Evolutionary conservation across 1,140 invertebrate genomes (phyloP).

Genomic region (Drosophila nigrodunni): DNA sequence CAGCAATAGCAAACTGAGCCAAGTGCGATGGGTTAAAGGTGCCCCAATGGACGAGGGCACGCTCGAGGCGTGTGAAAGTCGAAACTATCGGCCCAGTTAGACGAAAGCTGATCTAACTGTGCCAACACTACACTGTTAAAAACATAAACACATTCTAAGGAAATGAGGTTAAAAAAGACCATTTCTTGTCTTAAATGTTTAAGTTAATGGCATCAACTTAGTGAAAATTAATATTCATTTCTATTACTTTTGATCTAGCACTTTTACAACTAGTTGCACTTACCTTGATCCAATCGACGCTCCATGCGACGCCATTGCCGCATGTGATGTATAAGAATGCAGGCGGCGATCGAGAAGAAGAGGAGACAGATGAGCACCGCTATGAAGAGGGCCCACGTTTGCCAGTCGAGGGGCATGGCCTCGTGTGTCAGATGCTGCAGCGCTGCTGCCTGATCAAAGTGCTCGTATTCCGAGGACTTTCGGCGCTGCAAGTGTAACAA

Average conservation of each 20-base stretch:
- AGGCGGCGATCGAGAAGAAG: conserved; percentile 88
- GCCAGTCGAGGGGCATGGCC: conserved; percentile 86
- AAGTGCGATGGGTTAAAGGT: conserved; percentile 29
- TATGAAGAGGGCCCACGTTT: conserved; percentile 86
- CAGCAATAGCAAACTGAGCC: background rate
- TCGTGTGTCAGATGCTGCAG: conserved; percentile 77
- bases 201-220: too few species aligned
- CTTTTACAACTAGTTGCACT: conserved; percentile 35
- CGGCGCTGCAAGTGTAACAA: conserved; percentile 57
- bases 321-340: conserved; percentile 88
- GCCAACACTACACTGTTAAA: background rate
- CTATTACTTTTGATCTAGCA: too few species aligned
- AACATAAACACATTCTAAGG: background rate
- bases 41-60: background rate
- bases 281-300: conserved; percentile 86
- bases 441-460: conserved; percentile 54
- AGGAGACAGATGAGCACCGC: conserved; percentile 88
- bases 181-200: too few species aligned
- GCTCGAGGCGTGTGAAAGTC: conserved; percentile 61
- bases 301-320: conserved; percentile 87
- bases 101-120: background rate
- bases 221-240: too few species aligned
- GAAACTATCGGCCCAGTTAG: conserved; percentile 14
- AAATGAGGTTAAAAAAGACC: too few species aligned
- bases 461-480: conserved; percentile 77